Conservation (phyloP, 2,797 vertebrate species). For the Bradypodion ventrale region DNA sequence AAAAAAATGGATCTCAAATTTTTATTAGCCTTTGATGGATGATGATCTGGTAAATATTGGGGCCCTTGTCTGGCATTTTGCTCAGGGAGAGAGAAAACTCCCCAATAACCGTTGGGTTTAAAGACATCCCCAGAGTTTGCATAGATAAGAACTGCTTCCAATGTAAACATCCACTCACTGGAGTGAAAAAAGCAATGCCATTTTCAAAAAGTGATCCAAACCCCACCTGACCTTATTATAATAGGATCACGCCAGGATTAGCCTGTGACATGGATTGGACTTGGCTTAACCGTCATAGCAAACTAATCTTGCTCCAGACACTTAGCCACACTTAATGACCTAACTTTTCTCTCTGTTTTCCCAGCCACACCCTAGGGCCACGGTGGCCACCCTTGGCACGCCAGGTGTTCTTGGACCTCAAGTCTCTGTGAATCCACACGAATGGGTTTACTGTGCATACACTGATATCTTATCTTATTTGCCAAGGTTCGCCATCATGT, state of each 20-base stretch:
- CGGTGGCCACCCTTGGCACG: no score
- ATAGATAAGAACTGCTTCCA: conserved; percentile 7
- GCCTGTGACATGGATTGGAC: conserved; percentile 53
- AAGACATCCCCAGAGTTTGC: conserved; percentile 1
- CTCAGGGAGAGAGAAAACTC: background rate
- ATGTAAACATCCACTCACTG: background rate
- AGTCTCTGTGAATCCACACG: no score
- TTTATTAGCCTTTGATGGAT: background rate
- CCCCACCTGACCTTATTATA: conserved; percentile 60
- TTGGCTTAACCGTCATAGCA: conserved; percentile 30
- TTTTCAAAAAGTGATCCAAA: conserved; percentile 35
- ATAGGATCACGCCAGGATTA: conserved; percentile 68
- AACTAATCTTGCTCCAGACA: conserved; percentile 58
- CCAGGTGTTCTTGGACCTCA: no score
- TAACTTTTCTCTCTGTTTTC: background rate
- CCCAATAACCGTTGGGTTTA: background rate
- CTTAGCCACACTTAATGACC: conserved; percentile 32
- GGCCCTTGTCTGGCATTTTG: background rate
- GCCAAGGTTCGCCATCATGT: no score
- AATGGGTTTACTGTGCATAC: no score
- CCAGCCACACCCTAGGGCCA: background rate
- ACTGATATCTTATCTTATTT: no score
- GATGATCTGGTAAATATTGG: background rate
- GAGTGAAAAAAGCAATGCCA: conserved; percentile 12
- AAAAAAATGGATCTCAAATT: background rate